Evolutionary conservation across 2,797 vertebrate genomes (phyloP).

Genomic region (Eleutherodactylus coqui): DNA sequence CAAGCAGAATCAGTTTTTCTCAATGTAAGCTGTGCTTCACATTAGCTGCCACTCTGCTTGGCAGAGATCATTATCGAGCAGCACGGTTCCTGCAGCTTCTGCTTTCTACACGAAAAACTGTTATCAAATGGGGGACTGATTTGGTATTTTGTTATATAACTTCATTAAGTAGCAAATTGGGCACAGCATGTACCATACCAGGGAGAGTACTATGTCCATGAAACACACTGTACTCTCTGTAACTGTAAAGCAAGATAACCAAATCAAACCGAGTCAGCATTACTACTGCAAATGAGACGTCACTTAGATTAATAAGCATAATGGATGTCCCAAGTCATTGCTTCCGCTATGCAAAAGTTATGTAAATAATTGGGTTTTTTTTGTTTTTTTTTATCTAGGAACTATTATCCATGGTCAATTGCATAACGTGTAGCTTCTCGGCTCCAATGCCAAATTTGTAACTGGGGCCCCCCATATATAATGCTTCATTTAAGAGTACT

Average conservation of each 20-base stretch:
- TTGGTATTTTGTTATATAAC: slow-evolving; percentile 41
- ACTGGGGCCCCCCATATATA: too few species aligned
- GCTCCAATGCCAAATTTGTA: too few species aligned
- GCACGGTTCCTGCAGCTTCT: not conserved
- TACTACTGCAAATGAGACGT: not conserved
- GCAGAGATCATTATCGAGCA: slow-evolving; percentile 5
- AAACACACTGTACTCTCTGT: slow-evolving; percentile 18
- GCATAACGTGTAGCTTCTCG: too few species aligned
- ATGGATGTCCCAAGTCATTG: not conserved
- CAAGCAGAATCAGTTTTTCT: not conserved
- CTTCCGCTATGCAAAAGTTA: not conserved
- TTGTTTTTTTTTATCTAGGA: too few species aligned
- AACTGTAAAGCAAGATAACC: slow-evolving; percentile 9
- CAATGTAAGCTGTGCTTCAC: not conserved
- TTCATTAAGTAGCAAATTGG: slow-evolving; percentile 17
- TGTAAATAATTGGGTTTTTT: not conserved
- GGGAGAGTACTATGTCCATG: not conserved
- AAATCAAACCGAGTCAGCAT: not conserved
- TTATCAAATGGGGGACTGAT: not conserved
- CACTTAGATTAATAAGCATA: not conserved
- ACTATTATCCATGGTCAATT: too few species aligned
- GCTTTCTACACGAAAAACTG: not conserved
- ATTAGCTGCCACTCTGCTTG: not conserved
- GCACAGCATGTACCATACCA: slow-evolving; percentile 30
- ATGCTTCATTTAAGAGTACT: too few species aligned